Evolutionary conservation across 2,797 vertebrate species (phyloP).

Genomic region (Crocodylus rhombifer): DNA sequence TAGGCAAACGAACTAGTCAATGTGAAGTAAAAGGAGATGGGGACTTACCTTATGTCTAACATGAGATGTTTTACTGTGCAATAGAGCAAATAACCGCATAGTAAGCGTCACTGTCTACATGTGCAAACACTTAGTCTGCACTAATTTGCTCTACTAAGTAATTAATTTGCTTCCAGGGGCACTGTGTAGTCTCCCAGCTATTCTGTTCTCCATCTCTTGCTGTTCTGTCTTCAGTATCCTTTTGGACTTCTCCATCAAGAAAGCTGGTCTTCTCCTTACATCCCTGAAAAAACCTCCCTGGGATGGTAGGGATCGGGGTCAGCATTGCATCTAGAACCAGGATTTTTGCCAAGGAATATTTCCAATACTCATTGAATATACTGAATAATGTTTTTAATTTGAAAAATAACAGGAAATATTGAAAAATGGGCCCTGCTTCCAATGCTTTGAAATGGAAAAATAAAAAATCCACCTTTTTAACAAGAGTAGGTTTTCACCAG

Average conservation of each 20-base stretch:
- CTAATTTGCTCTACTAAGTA: no score
- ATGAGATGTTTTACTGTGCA: no score
- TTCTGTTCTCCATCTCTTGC: neutral
- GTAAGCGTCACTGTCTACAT: no score
- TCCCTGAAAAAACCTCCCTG: neutral
- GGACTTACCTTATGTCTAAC: no score
- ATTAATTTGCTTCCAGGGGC: no score
- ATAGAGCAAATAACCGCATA: no score
- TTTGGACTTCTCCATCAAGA: neutral
- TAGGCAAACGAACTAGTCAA: neutral
- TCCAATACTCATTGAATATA: neutral
- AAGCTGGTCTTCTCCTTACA: neutral
- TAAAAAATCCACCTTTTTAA: neutral
- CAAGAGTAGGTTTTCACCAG: neutral
- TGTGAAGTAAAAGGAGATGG: neutral
- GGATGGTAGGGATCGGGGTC: neutral
- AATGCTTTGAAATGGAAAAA: neutral
- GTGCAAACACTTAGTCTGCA: no score
- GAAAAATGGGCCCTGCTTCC: neutral
- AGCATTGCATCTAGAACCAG: neutral
- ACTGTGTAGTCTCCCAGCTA: no score
- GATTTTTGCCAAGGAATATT: neutral
- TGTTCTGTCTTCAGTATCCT: neutral
- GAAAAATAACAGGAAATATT: neutral
- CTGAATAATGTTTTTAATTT: neutral